Evolutionary conservation across 2,888 invertebrate genomes (phyloP), one percentile per base, ranked within the genome.

Genomic region (Lycophotia porphyrea): DNA sequence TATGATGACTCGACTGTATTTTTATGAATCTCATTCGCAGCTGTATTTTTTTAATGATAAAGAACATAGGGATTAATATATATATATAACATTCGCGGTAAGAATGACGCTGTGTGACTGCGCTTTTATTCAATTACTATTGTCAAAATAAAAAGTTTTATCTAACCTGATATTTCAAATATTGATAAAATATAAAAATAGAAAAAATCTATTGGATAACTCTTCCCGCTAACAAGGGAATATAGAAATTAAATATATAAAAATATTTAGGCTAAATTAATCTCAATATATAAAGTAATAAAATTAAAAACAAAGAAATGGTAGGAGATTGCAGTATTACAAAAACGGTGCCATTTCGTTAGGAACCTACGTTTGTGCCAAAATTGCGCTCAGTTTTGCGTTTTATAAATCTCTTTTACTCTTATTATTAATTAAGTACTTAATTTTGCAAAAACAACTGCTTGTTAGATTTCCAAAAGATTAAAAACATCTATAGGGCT

Each of bases 21-120:
- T 89, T 88, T 88, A 89, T 88, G 92, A 93, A 92, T 93, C 92
- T 93, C 92, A 91, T 91, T 85, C 81, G 90, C 93, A 91, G 92
- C 91, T 92, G 91, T 93, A 92, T 91, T 88, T 90, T 89, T 81
- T 89, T 88, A 86, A 80, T 83, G 61, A 78, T 82, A 82, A 85
- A 85, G 74, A 76, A 84, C 77, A 89, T 87, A 90, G 84, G 82
- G 78, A 74, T 79, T 80, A 82, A 82, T 85, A 84, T 89, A 85
- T 89, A 85, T 84, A 81, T 79, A 60, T 39, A 63, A 63, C 70
- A 84, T 79, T 78, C 65, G 82, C 85, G 88, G 87, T 81, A 74
- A 63, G n/a, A 77, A 65, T 78, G 89, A 86, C 90, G 89, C 84
- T 88, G 90, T 89, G 91, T 90, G 91, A 89, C 86, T 74, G 68